phyloP scores from a whole-genome alignment of 2,888 invertebrate genomes.

The Biston betularia region DNA sequence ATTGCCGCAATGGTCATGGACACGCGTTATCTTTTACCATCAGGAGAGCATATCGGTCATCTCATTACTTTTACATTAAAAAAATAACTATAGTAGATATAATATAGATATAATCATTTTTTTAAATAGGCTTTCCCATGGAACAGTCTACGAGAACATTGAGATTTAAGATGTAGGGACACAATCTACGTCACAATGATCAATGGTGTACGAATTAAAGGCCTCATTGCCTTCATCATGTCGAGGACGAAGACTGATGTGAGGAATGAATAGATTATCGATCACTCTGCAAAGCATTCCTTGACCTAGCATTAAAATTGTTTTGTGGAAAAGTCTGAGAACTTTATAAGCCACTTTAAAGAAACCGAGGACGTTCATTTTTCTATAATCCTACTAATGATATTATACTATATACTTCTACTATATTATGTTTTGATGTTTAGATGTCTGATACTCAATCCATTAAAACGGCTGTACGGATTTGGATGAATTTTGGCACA shows the following conservation, averaged over 20 bases:
- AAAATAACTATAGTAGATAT: neutral
- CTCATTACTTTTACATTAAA: too few species aligned
- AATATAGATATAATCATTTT: neutral
- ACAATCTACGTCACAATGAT: constrained; percentile 18
- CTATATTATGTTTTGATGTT: too few species aligned
- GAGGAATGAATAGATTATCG: neutral
- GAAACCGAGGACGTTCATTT: too few species aligned
- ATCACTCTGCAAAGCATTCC: constrained; percentile 1
- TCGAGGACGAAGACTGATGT: constrained; percentile 7
- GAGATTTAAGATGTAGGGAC: constrained; percentile 7
- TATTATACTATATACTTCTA: too few species aligned
- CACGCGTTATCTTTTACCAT: too few species aligned
- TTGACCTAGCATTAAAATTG: neutral
- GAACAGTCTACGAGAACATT: neutral
- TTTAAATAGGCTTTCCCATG: neutral
- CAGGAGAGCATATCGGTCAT: too few species aligned
- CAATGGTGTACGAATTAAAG: constrained; percentile 15
- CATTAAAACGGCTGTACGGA: too few species aligned
- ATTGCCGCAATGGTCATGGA: too few species aligned
- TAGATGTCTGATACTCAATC: too few species aligned
- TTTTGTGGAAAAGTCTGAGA: neutral
- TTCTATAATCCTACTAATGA: too few species aligned
- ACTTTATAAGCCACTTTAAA: too few species aligned
- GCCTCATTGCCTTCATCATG: constrained; percentile 6
- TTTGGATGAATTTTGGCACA: too few species aligned